Evolutionary conservation across 2,113 vertebrate species (phyloP), one percentile per base, ranked within the genome.

Genomic region (Psettodes erumei): DNA sequence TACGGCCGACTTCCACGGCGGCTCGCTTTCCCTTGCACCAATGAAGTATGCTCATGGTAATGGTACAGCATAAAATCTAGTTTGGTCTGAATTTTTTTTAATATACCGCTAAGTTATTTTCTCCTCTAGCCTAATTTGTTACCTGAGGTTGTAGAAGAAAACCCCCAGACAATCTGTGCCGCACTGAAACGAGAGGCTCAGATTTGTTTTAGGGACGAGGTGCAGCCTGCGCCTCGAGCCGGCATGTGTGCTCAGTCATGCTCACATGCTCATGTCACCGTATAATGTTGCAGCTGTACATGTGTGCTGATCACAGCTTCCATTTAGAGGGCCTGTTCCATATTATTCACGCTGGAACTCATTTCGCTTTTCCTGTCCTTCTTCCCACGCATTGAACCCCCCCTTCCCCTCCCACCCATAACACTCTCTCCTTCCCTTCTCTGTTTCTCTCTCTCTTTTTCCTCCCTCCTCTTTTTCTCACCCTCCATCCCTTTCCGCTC

Each of bases 211-310:
- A 15, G 55, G 77, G 71, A 45, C 63, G 47, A 71, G 80, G 66
- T 84, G 84, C 77, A 77, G 75, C 71, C 40, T 54, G 50, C 47
- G 65, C 85, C 71, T 84, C 27, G 58, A 73, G 81, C 76, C 75
- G 77, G 87, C 86, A 84, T 86, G 88, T 89, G 85, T 88, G 86
- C 88, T 88, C 66, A 77, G 76, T 87, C 90, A 84, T 85, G 80
- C 89, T 90, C 81, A 77, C 66, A 54, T 79, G 69, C 77, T 87
- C 77, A 83, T 74, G 74, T 81, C 75, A 71, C 71, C 50, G 58
- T 87, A 74, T 87, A 73, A 80, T 77, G 80, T 86, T 76, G 72
- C 90, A 92, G 86, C 88, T 89, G 83, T 78, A 85, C 79, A 64
- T 71, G 86, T 89, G 82, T 88, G 77, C 86, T 81, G 76, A 81